Base-by-base conservation (phyloP, 2,797 vertebrate species). In the Gallinago solitaria region DNA sequence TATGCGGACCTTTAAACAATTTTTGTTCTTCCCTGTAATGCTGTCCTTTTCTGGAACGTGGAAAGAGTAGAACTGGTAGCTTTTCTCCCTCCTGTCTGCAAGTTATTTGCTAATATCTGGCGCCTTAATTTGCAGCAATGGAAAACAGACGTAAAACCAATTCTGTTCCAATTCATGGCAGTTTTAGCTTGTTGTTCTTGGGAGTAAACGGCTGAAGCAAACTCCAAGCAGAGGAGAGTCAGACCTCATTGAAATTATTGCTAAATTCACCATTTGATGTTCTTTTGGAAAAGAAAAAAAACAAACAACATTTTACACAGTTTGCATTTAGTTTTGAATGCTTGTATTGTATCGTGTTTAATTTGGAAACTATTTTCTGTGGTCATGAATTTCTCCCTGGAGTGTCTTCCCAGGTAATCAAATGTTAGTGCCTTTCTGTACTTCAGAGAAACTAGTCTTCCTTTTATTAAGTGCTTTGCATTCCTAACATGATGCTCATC, bases 391-490 rank as follows among this genome's bases (percentile, higher is more conserved):
- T 95, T 95, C 64, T 94, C 75, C 80, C 75, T 56, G 41, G 43
- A 91, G 65, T 79, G 56, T 81, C 65, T 83, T 90, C 63, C 50
- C 60, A 74, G 89, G 64, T 92, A 94, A 96, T 86, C 65, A 95
- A 76, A 92, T 67, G 48, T 79, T 94, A 89, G 75, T 81, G 59
- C 21, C 47, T 65, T 87, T 92, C 79, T 79, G 61, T 81, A 70
- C 53, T 91, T 96, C 54, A 59, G 84, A 87, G 39, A 79, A 70
- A 48, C 21, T 69, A 89, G 64, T 63, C 35, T 94, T 88, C 83
- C 68, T 93, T 96, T 95, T 94, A 89, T 93, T 91, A 89, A 95
- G 70, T 73, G 41, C 63, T 89, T 93, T 85, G 65, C 56, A 87
- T 96, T 96, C 82, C 73, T 95, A 76, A 89, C 78, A 83, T 69